Evolutionary conservation across 2,888 invertebrate species (phyloP).

Genomic region (Notocelia uddmanniana): DNA sequence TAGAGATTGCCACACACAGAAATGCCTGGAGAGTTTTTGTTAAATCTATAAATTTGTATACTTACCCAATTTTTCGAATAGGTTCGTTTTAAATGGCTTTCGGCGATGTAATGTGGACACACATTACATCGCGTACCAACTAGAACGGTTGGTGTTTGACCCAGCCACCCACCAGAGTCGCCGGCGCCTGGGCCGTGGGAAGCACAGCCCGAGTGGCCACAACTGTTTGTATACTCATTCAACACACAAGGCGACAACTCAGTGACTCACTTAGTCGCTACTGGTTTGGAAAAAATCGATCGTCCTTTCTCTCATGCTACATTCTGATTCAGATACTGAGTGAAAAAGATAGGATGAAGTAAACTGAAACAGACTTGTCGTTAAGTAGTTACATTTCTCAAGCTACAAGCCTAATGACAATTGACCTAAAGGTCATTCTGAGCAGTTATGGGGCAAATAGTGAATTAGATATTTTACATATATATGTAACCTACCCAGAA

Average conservation of each 20-base stretch:
- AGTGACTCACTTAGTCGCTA: slow-evolving; percentile 47
- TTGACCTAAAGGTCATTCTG: slow-evolving; percentile 41
- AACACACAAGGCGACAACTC: slow-evolving; percentile 58
- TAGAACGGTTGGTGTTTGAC: slow-evolving; percentile 19
- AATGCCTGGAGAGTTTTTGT: too few species aligned
- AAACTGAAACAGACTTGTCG: not conserved
- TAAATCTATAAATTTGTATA: too few species aligned
- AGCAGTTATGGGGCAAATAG: slow-evolving; percentile 13
- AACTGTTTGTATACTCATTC: slow-evolving; percentile 58
- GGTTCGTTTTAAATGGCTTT: too few species aligned
- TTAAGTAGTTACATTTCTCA: not conserved
- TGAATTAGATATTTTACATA: not conserved
- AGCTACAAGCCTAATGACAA: slow-evolving; percentile 37
- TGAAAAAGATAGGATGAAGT: not conserved
- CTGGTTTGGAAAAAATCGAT: slow-evolving; percentile 6
- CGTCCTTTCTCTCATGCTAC: slow-evolving; percentile 14
- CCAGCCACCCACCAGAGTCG: slow-evolving; percentile 46
- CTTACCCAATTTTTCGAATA: too few species aligned
- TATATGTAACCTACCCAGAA: not conserved
- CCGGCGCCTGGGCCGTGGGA: slow-evolving; percentile 58
- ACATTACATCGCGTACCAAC: slow-evolving; percentile 3
- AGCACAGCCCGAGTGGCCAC: slow-evolving; percentile 51
- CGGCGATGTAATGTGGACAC: not conserved
- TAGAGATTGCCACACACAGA: too few species aligned
- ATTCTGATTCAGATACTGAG: not conserved